Conservation (phyloP, 2,113 vertebrate species). For the Xiphophorus hellerii region DNA sequence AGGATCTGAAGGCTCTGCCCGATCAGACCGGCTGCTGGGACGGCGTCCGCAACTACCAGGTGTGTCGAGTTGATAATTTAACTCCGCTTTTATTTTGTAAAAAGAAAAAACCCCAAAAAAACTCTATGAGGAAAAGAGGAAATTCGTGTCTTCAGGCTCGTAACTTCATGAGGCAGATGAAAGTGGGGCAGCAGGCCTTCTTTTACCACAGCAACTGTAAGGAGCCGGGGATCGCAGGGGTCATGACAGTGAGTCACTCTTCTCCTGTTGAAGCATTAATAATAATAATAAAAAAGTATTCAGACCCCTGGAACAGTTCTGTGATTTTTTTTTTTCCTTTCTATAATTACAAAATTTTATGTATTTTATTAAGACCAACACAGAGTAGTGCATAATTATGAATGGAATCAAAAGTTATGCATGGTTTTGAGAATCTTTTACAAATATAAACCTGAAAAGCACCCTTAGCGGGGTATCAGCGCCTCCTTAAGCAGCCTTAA, state of each 20-base stretch:
- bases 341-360: neutral
- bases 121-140: neutral
- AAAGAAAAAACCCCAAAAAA: neutral
- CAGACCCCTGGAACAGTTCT: neutral
- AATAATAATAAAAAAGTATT: neutral
- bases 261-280: neutral
- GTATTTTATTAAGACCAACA: no score
- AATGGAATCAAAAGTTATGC: no score
- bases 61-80: constrained; percentile 48
- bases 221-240: constrained; percentile 89
- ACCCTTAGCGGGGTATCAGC: no score
- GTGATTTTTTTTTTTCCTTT: neutral
- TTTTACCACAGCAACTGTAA: constrained; percentile 99
- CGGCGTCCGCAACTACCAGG: constrained; percentile 96
- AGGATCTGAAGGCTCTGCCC: constrained; percentile 90
- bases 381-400: no score
- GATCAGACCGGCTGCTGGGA: constrained; percentile 92
- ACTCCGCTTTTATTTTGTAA: neutral
- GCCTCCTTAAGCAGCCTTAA: no score
- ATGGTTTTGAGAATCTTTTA: no score
- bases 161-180: constrained; percentile 95
- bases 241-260: constrained; percentile 85
- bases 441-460: no score
- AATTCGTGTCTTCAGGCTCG: constrained; percentile 83
- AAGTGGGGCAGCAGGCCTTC: constrained; percentile 87